Base-by-base conservation (phyloP, 2,888 invertebrate species). In the Rotaria socialis region DNA sequence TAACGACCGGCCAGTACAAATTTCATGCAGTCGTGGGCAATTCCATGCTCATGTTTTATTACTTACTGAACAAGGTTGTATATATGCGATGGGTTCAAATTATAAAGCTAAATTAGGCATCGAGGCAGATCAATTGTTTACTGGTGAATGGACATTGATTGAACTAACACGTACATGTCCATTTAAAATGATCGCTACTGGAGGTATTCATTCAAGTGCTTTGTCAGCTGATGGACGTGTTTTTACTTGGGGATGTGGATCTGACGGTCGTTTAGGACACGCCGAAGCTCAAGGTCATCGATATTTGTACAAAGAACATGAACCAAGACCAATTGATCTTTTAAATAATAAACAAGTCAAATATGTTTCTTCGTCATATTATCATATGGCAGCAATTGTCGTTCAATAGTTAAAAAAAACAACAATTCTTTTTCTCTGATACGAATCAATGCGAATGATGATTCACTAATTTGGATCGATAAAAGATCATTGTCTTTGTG, bases 171-270 rank as follows among this genome's bases (percentile, higher is more conserved):
- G n/a, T 16, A 43, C 22, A 47, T n/a, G 24, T 80, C 80, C 47
- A n/a, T 80, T 80, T 47, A 80, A 80, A 80, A 43, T 47, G 47
- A 85, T 86, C 16, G 52, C 75, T 84, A 5, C 74, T 60, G 86
- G 86, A 7, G 86, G 85, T n/a, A 80, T 75, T 80, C 86, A 86
- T 43, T 74, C 74, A 27, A 85, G 85, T 55, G 86, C 84, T 16
- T 85, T 85, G 19, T 84, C 87, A 87, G 58, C 89, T 90, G 90
- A 91, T 85, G 91, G 90, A 87, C 89, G 89, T 85, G 88, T 91
- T 16, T 91, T 89, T 88, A 90, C 90, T 0, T 91, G 90, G 89
- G 91, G 91, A 22, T 89, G 89, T 88, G 89, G 90, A 35, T 90
- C 90, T 55, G 89, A 90, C 88, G 91, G 91, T 0, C 88, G 90